Evolutionary conservation across 2,797 vertebrate species (phyloP).

Genomic region (Chaunax sp.): DNA sequence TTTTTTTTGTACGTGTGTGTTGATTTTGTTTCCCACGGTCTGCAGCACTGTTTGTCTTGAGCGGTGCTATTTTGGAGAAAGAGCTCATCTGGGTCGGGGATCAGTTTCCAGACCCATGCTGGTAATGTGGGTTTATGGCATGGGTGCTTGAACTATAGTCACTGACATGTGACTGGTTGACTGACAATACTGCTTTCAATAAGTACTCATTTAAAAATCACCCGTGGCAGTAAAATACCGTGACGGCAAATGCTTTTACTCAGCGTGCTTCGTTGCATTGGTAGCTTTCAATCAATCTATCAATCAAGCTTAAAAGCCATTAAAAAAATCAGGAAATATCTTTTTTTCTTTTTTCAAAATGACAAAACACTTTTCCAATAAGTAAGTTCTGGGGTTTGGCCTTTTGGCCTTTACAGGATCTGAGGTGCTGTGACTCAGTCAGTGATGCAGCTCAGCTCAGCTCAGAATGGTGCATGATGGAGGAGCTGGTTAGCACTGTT

Average conservation of each 20-base stretch:
- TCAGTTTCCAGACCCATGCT: slow-evolving; percentile 47
- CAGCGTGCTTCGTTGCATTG: background rate
- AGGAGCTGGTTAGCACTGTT: no score
- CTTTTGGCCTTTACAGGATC: slow-evolving; percentile 3
- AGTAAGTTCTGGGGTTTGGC: background rate
- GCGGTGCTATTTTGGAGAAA: slow-evolving; percentile 18
- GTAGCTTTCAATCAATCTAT: slow-evolving; percentile 14
- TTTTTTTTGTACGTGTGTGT: no score
- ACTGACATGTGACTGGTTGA: slow-evolving; percentile 27
- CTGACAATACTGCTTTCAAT: slow-evolving; percentile 14
- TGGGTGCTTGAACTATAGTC: slow-evolving; percentile 28
- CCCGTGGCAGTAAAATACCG: background rate
- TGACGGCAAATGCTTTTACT: background rate
- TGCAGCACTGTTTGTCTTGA: slow-evolving; percentile 16
- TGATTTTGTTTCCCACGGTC: slow-evolving; percentile 45
- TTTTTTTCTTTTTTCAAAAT: no score
- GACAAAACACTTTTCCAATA: background rate
- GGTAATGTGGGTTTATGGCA: slow-evolving; percentile 52
- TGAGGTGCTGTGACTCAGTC: background rate
- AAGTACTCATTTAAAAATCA: slow-evolving; percentile 10
- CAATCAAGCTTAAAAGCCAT: background rate
- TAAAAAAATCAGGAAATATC: slow-evolving; percentile 9
- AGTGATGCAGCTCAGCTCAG: no score
- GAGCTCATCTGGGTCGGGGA: slow-evolving; percentile 30
- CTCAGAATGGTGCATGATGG: no score